Base-by-base conservation (phyloP, 2,888 invertebrate species). In the Conus canariensis region DNA sequence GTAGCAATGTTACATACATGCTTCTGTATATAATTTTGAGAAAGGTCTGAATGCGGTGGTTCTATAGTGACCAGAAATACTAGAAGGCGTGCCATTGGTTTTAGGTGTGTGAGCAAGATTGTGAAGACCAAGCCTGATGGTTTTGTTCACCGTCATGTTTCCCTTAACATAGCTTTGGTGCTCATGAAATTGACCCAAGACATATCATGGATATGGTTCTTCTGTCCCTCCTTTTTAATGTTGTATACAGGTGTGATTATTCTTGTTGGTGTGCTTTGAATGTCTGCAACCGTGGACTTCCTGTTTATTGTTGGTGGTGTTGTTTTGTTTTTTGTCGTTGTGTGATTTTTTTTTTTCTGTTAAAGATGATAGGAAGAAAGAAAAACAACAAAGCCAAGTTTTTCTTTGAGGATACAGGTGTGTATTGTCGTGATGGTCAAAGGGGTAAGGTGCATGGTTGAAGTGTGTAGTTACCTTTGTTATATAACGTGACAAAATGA, bases 141-240 rank as follows among this genome's bases (percentile, higher is more conserved):
- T 80, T 25, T 80, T 25, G 77, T n/a, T 85, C 19, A 19, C 5
- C 25, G n/a, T 85, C n/a, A 59, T 0, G 14, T 0, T 25, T 85
- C 14, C 85, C 85, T 25, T 16, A 22, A n/a, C 58, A 59, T 85
- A 60, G 85, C 30, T 58, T 85, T 85, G 60, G 85, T 85, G 85
- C 85, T 59, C 59, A 59, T n/a, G 12, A 85, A 12, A 30, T 30
- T 80, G 30, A 30, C 77, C 77, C 30, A 45, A 30, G 30, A 60
- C 58, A 59, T 85, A 59, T 85, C 58, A 60, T 59, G 85, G 58
- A 59, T 59, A 64, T 85, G 59, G 59, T 25, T 59, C 10, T 14
- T 59, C 85, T 58, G 58, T 58, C 59, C 59, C 60, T 60, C 85
- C 25, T 58, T 12, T 10, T 16, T 85, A 16, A 85, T 80, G 77